A percentile compares a stretch with the other conserved stretches of the same genome.
These are phyloP conservation scores for Dasysyrphus albostriatus DNA, from an alignment of 2,888 invertebrate genomes.

Conservation along the genomic window DNA sequence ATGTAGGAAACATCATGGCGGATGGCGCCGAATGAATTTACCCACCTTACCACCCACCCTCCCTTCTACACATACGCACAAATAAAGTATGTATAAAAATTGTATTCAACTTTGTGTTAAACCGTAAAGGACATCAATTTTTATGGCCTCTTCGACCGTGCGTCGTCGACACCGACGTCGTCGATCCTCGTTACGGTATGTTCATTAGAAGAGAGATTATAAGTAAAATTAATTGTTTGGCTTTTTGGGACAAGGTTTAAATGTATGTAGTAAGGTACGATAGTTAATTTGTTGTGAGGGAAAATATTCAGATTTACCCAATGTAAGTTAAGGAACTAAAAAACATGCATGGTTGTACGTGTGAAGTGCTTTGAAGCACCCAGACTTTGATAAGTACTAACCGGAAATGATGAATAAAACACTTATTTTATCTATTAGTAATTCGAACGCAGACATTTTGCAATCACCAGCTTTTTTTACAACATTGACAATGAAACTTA, in stretches of 20 bases:
- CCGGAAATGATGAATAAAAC: too few relatives aligned
- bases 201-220: slow-evolving; percentile 68
- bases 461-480: too few relatives aligned
- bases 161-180: not conserved
- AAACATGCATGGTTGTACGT: too few relatives aligned
- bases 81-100: slow-evolving; percentile 6
- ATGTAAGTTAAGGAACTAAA: not conserved
- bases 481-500: too few relatives aligned
- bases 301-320: slow-evolving; percentile 24
- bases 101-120: slow-evolving; percentile 25
- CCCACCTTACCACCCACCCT: not conserved
- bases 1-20: slow-evolving; percentile 39
- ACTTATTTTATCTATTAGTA: too few relatives aligned
- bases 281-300: slow-evolving; percentile 49
- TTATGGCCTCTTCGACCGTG: slow-evolving; percentile 48
- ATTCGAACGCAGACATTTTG: too few relatives aligned
- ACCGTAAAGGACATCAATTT: slow-evolving; percentile 42
- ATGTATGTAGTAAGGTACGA: too few relatives aligned
- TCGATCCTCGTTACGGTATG: slow-evolving; percentile 33
- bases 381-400: too few relatives aligned
- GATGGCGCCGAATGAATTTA: slow-evolving; percentile 61
- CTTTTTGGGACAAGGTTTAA: slow-evolving; percentile 45
- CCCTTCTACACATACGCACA: slow-evolving; percentile 12
- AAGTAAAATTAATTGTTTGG: slow-evolving; percentile 61
- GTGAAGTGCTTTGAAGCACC: too few relatives aligned